Base-by-base conservation (phyloP, 2,888 invertebrate species). In the Galerucella pusilla region DNA sequence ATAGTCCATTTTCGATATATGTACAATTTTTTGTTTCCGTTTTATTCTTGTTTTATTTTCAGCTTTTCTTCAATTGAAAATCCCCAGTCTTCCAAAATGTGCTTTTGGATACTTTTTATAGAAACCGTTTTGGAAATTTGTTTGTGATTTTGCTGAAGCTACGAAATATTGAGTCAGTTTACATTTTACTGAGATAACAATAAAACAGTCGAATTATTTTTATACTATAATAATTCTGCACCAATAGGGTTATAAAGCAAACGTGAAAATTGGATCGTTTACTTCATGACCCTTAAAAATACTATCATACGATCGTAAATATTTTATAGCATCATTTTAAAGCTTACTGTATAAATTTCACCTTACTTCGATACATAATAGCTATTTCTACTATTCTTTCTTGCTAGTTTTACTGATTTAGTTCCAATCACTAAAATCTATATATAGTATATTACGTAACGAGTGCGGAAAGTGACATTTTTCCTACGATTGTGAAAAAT, bases 241-340 rank as follows among this genome's bases (percentile, higher is more conserved):
- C 7, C 52, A 52, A 14, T 52, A 52, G n/a, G 14, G 35, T n/a
- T 5, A 52, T 52, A n/a, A 52, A 52, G n/a, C n/a, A 52, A 16
- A n/a, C 20, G 11, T 28, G 59, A 60, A 60, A 60, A 60, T 60
- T 25, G 59, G 20, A 20, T 60, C 59, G 28, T 60, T 60, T 60
- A 60, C 28, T 60, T 60, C 0, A 28, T 60, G 28, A 16, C 25
- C 11, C 25, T 60, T 52, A 25, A 25, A 60, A 60, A 60, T 28
- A 11, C 6, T 6, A 60, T 25, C 25, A 60, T 60, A 20, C 20
- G 12, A 28, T 25, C 59, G 28, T 60, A 16, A 60, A 60, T 25
- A 1, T 28, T 28, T 60, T 60, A 60, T 16, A 25, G 16, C 59
- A 60, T 10, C 25, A 25, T 20, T 60, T 60, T 12, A 60, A 12